phyloP scores from a whole-genome alignment of 2,797 vertebrate genomes.

The Odontamblyopus lacepedii region DNA sequence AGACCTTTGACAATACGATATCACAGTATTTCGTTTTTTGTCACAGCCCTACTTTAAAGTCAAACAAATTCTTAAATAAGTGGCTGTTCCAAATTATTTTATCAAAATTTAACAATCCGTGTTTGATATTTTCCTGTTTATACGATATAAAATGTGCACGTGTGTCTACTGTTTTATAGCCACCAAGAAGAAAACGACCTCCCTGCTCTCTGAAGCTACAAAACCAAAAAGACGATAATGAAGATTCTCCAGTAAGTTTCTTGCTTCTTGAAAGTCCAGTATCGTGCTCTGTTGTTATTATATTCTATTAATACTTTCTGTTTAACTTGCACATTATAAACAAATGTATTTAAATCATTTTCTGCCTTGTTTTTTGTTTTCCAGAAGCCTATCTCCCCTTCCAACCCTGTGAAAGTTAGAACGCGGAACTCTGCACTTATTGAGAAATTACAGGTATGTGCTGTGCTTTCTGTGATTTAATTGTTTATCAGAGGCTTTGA shows the following conservation, averaged over 20 bases:
- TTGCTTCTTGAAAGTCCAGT: too few species aligned
- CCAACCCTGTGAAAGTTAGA: slow-evolving; percentile 66
- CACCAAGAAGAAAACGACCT: slow-evolving; percentile 50
- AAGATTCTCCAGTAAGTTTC: slow-evolving; percentile 54
- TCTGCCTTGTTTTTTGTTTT: slow-evolving; percentile 8
- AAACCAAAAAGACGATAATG: slow-evolving; percentile 41
- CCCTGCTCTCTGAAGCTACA: slow-evolving; percentile 64
- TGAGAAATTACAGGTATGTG: slow-evolving; percentile 77
- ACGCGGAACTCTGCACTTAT: slow-evolving; percentile 71
- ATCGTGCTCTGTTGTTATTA: too few species aligned
- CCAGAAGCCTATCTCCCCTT: slow-evolving; percentile 58
- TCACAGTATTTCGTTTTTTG: too few species aligned
- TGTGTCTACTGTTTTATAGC: slow-evolving; percentile 37
- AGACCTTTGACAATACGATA: too few species aligned
- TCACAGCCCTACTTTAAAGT: too few species aligned
- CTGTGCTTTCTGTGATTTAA: slow-evolving; percentile 8
- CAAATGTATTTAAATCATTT: too few species aligned
- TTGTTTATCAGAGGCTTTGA: not conserved
- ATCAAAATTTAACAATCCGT: too few species aligned
- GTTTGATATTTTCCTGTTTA: not conserved
- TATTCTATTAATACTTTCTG: not conserved
- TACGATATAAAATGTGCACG: not conserved
- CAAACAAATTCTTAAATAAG: too few species aligned
- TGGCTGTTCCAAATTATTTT: too few species aligned
- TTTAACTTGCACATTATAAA: too few species aligned